Evolutionary conservation across 2,113 vertebrate genomes (phyloP).

Genomic region (Protomyctophum bolini): DNA sequence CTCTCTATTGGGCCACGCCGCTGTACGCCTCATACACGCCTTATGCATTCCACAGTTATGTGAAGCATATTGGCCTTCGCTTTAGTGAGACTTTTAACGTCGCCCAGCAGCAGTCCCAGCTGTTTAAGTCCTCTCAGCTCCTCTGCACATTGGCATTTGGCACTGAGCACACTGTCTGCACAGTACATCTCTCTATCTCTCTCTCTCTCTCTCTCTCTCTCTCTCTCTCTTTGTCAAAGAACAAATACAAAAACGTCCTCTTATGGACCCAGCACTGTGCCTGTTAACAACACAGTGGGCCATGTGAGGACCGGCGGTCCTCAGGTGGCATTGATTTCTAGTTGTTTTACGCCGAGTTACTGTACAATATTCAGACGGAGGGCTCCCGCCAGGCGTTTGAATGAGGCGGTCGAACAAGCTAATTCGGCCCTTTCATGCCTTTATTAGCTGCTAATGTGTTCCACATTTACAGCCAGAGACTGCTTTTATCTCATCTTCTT

Average conservation of each 20-base stretch:
- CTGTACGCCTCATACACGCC: constrained; percentile 13
- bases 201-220: neutral
- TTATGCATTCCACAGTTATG: constrained; percentile 38
- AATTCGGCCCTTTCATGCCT: constrained; percentile 71
- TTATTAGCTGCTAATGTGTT: constrained; percentile 77
- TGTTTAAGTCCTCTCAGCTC: constrained; percentile 25
- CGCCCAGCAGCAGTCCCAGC: constrained; percentile 25
- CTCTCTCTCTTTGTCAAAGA: too few relatives aligned
- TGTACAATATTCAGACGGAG: constrained; percentile 51
- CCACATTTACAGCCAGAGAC: constrained; percentile 53
- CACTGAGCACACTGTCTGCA: neutral
- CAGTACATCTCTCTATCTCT: neutral
- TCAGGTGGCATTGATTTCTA: constrained; percentile 65
- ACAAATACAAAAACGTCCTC: too few relatives aligned
- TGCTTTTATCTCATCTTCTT: constrained; percentile 62
- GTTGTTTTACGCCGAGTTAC: constrained; percentile 44
- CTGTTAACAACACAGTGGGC: constrained; percentile 31
- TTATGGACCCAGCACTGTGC: constrained; percentile 14
- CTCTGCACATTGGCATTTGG: constrained; percentile 13
- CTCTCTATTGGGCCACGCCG: constrained; percentile 29
- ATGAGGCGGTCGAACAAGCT: constrained; percentile 57
- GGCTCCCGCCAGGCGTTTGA: constrained; percentile 54
- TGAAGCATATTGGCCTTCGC: constrained; percentile 36
- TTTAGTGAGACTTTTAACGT: constrained; percentile 18
- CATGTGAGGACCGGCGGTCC: constrained; percentile 7